A percentile compares a stretch with the other conserved stretches of the same genome.
Conservation (phyloP, 2,888 invertebrate genomes). For the Xestoiulus laeticollis region DNA sequence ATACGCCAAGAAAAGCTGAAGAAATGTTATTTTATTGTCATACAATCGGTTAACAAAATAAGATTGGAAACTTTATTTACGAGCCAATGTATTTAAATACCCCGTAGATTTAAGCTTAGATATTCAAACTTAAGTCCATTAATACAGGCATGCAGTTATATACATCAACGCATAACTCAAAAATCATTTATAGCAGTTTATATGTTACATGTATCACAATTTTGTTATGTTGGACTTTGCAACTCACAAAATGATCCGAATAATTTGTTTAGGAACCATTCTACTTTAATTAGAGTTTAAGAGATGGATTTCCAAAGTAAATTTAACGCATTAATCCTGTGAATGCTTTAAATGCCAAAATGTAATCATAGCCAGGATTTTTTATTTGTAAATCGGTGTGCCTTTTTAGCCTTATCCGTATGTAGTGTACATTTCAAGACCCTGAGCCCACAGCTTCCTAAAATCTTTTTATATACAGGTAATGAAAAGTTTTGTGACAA, state of each 20-base stretch:
- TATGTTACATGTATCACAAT: no score
- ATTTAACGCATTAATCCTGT: neutral
- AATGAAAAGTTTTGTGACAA: neutral
- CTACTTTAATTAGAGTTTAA: neutral
- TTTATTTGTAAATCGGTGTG: neutral
- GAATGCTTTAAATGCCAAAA: neutral
- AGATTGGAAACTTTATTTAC: neutral
- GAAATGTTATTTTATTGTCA: neutral
- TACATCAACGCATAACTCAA: neutral
- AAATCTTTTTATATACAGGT: neutral
- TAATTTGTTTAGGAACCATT: neutral
- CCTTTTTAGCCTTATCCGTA: neutral
- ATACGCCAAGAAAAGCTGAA: neutral
- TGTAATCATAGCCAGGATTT: neutral
- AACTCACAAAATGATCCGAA: neutral
- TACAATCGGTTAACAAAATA: no score
- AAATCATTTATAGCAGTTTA: neutral
- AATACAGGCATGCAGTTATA: neutral
- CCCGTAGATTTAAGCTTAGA: neutral
- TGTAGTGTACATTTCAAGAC: neutral
- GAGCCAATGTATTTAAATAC: neutral
- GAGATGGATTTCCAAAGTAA: neutral
- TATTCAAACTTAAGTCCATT: neutral
- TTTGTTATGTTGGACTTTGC: no score
- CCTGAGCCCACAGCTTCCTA: neutral